These are phyloP conservation scores for Bombus huntii DNA, from an alignment of 1,140 invertebrate species.

Conservation along the genomic window DNA sequence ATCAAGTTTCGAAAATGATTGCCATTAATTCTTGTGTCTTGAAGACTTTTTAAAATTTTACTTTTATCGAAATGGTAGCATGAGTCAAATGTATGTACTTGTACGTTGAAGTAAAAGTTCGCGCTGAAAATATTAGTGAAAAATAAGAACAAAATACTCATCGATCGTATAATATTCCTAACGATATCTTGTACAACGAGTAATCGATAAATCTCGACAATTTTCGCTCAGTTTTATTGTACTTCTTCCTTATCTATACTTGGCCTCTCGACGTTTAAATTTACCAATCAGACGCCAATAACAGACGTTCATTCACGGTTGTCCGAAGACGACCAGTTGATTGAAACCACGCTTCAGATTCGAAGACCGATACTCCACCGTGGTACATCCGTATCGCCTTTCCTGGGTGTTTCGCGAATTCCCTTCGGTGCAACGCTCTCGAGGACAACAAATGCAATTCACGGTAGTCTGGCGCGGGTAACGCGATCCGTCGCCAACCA, in stretches of 20 bases:
- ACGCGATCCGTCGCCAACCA: slow-evolving; percentile 64
- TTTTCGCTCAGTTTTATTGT: neutral
- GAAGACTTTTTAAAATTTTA: no score
- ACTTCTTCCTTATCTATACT: neutral
- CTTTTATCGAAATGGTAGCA: no score
- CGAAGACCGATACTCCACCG: slow-evolving; percentile 35
- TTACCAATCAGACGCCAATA: neutral
- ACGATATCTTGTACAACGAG: neutral
- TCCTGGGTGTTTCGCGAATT: slow-evolving; percentile 53
- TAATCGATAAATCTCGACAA: neutral
- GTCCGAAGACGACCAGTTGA: slow-evolving; percentile 12
- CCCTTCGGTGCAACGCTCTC: slow-evolving; percentile 48
- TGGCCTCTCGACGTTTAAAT: neutral
- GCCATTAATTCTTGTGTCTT: no score
- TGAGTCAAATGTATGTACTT: no score
- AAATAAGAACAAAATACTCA: no score
- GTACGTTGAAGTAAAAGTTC: no score
- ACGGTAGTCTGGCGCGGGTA: slow-evolving; percentile 61
- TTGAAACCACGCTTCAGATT: slow-evolving; percentile 42
- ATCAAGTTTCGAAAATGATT: no score
- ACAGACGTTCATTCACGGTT: neutral
- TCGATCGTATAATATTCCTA: no score
- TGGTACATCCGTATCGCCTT: slow-evolving; percentile 29
- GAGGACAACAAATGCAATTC: slow-evolving; percentile 61
- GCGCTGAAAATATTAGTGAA: no score